A percentile compares a stretch with the other conserved stretches of the same genome.
Evolutionary conservation across 2,113 vertebrate species (phyloP).

Genomic region (Alligator mississippiensis): DNA sequence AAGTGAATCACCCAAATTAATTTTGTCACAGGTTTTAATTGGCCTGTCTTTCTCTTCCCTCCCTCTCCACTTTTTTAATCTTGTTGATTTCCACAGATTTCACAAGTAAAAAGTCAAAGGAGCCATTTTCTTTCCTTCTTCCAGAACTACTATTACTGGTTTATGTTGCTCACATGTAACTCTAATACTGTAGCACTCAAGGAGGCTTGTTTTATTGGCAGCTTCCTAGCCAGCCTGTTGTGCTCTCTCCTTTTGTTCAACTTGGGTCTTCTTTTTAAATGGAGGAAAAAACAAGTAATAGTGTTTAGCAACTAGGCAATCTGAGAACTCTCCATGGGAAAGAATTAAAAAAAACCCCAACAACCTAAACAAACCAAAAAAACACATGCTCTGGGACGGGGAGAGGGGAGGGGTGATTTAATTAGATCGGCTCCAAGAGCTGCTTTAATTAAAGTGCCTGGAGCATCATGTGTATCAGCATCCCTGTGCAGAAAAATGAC

Average conservation of each 20-base stretch:
- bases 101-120: background rate
- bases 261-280: background rate
- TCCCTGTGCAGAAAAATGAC: too few species aligned
- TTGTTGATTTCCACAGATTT: background rate
- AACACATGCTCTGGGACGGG: too few species aligned
- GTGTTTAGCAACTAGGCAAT: background rate
- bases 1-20: background rate
- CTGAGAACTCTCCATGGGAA: background rate
- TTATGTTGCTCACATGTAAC: background rate
- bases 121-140: slow-evolving; percentile 2
- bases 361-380: too few species aligned
- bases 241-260: background rate
- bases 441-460: too few species aligned
- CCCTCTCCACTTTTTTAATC: background rate
- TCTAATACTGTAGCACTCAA: background rate
- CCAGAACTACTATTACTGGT: background rate
- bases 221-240: slow-evolving; percentile 27
- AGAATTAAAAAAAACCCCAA: background rate
- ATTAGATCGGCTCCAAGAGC: too few species aligned
- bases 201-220: slow-evolving; percentile 12
- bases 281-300: background rate
- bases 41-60: background rate
- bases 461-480: too few species aligned
- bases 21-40: background rate
- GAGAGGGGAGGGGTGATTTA: too few species aligned